phyloP scores from a whole-genome alignment of 2,797 vertebrate genomes.

The Podarcis siculus region DNA sequence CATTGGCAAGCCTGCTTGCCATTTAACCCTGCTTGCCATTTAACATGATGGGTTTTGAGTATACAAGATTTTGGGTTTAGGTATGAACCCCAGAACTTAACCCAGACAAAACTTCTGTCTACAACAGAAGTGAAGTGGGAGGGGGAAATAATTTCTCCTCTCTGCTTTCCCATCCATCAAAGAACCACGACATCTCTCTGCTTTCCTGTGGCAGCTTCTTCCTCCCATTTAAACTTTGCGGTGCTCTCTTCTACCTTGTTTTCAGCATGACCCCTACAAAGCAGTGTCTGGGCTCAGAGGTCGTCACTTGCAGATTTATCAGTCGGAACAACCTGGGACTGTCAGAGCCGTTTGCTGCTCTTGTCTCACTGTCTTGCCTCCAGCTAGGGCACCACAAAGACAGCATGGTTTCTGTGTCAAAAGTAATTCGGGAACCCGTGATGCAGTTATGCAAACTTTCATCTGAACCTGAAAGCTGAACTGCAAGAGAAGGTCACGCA shows the following conservation, averaged over 20 bases:
- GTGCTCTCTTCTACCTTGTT: accelerated
- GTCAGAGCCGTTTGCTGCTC: background rate
- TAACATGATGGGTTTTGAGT: background rate
- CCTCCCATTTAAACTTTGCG: accelerated
- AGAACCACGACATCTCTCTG: background rate
- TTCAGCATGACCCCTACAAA: background rate
- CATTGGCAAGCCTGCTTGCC: background rate
- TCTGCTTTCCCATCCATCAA: background rate
- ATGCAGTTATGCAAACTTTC: background rate
- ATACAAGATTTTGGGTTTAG: no score
- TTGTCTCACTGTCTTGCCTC: conserved; percentile 14
- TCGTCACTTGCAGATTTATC: background rate
- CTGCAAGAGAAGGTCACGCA: conserved; percentile 26
- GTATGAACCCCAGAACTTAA: no score
- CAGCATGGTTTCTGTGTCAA: accelerated
- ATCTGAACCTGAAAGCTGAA: background rate
- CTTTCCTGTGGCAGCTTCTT: accelerated
- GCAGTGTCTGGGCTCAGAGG: background rate
- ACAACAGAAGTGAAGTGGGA: background rate
- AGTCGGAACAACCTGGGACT: background rate
- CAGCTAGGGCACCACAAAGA: background rate
- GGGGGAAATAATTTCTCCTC: no score
- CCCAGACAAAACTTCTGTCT: background rate
- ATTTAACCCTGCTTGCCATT: background rate
- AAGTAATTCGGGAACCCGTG: accelerated